Evolutionary conservation across 2,797 vertebrate genomes (phyloP), one percentile per base, ranked within the genome.

Genomic region (Acrossocheilus fasciatus): DNA sequence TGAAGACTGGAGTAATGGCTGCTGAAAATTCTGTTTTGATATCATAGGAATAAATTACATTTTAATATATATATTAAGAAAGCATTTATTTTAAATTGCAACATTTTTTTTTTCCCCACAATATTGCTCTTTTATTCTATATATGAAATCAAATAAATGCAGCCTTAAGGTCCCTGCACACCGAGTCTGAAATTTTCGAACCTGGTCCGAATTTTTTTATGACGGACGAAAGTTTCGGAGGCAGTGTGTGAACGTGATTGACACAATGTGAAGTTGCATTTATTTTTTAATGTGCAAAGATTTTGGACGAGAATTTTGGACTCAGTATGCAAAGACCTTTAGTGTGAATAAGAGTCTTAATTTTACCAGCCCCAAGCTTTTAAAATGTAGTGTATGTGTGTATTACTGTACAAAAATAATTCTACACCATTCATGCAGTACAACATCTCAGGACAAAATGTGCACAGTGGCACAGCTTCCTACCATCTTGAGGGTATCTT

Each of bases 401-500:
- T 52, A 52, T 52, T 52, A 52, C 50, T 52, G 10, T 52, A 11
- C 50, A 18, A 52, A 52, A 52, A 4, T 52, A 11, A 52, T 57
- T 66, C 4, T 36, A 70, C 36, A 78, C 52, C 4, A 78, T 59
- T 26, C 36, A 15, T 39, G 36, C 12, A 59, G 20, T 41, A 41
- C 34, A 59, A 23, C 12, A 82, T 57, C 34, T 14, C n/a, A 75
- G 50, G 18, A 74, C n/a, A 73, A 39, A 75, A 83, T 34, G 39
- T 41, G 23, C 47, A 85, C 20, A 4, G 52, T 54, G 68, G 39
- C 76, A 84, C 57, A 70, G 14, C 26, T 59, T 66, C 80, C 54
- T 83, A 68, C 86, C 80, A 88, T 81, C 82, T 62, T 78, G 34
- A 81, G 74, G 87, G 68, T 54, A 88, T 83, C 73, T 86, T 50